A percentile compares a stretch with the other conserved stretches of the same genome.
These are phyloP conservation scores for Vanacampus margaritifer DNA, from an alignment of 2,113 vertebrate species.

Conservation along the genomic window DNA sequence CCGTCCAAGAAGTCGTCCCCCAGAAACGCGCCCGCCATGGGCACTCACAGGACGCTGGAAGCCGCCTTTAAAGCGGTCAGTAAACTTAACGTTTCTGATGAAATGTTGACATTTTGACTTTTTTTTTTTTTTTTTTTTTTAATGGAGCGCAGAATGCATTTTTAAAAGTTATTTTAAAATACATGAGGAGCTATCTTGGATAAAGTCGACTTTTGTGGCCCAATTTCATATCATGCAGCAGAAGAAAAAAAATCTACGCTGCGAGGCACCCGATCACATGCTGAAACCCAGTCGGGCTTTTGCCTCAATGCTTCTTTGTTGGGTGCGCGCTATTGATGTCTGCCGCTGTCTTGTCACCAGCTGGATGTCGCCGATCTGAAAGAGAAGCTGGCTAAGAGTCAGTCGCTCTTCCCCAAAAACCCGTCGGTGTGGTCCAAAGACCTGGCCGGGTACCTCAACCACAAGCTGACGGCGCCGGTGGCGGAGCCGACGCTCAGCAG, in stretches of 20 bases:
- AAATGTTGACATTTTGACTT: background rate
- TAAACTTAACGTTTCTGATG: too few relatives aligned
- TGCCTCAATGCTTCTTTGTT: conserved; percentile 31
- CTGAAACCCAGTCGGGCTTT: conserved; percentile 1
- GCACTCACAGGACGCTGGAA: conserved; percentile 77
- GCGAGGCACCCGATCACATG: conserved; percentile 39
- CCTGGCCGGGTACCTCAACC: conserved; percentile 93
- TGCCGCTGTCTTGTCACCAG: conserved; percentile 37
- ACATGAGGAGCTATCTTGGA: background rate
- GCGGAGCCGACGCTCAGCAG: conserved; percentile 85
- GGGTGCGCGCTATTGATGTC: background rate
- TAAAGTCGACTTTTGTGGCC: background rate
- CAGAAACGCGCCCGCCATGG: conserved; percentile 22
- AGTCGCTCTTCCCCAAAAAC: conserved; percentile 84
- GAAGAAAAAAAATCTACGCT: conserved; percentile 13
- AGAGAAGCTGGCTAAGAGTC: conserved; percentile 86
- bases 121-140: background rate
- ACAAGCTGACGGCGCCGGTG: conserved; percentile 81
- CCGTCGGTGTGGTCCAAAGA: conserved; percentile 95
- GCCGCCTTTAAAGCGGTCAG: conserved; percentile 88
- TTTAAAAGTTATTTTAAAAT: background rate
- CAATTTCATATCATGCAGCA: background rate
- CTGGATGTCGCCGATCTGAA: conserved; percentile 82
- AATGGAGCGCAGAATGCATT: background rate
- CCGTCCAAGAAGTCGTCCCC: conserved; percentile 61